Evolutionary conservation across 2,113 vertebrate genomes (phyloP).

Genomic region (Sinocyclocheilus rhinocerous): DNA sequence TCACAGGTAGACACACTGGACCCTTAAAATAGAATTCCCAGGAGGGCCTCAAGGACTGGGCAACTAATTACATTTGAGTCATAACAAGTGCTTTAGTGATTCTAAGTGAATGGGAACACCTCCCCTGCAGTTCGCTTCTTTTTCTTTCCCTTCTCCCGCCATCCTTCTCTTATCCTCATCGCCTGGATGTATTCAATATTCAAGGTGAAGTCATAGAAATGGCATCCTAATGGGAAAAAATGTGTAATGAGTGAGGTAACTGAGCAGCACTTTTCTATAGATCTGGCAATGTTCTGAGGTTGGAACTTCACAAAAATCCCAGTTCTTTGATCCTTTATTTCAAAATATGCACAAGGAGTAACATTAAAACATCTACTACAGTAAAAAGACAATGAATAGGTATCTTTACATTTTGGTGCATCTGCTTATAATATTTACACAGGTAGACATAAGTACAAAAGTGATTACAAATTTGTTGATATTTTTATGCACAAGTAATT

Average conservation of each 20-base stretch:
- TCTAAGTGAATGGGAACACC: slow-evolving; percentile 31
- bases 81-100: slow-evolving; percentile 25
- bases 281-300: background rate
- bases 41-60: background rate
- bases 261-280: background rate
- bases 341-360: slow-evolving; percentile 5
- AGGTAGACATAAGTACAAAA: background rate
- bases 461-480: background rate
- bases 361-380: background rate
- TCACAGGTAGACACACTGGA: slow-evolving; percentile 8
- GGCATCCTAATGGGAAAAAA: slow-evolving; percentile 1
- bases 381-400: background rate
- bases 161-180: background rate
- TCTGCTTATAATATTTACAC: slow-evolving; percentile 1
- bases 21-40: slow-evolving; percentile 30
- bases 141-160: slow-evolving; percentile 22
- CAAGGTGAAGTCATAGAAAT: slow-evolving; percentile 7
- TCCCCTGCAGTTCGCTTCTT: background rate
- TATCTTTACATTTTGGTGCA: background rate
- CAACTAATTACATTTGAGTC: slow-evolving; percentile 29
- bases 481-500: background rate
- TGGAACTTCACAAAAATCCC: background rate
- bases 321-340: slow-evolving; percentile 9
- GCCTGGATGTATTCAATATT: background rate
- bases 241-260: background rate